phyloP scores from a whole-genome alignment of 2,113 vertebrate genomes.

The Semicossyphus pulcher region DNA sequence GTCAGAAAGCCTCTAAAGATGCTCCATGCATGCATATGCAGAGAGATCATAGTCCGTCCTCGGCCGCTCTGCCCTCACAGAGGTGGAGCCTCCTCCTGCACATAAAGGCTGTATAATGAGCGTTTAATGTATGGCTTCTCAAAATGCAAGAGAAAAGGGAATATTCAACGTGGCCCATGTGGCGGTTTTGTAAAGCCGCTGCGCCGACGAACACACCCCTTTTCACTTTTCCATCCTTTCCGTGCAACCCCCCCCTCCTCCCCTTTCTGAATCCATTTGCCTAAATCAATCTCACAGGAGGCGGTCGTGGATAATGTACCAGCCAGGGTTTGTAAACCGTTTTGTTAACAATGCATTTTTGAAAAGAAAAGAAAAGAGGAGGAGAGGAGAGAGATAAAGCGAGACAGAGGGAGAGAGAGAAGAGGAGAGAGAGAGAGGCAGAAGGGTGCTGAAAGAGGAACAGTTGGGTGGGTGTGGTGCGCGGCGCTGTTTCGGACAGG shows the following conservation, averaged over 20 bases:
- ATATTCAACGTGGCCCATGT: slow-evolving; percentile 84
- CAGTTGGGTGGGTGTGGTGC: slow-evolving; percentile 98
- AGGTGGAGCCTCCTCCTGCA: slow-evolving; percentile 52
- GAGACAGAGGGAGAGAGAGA: slow-evolving; percentile 65
- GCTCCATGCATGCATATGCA: slow-evolving; percentile 81
- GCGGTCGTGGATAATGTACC: slow-evolving; percentile 86
- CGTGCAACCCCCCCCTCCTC: slow-evolving; percentile 44
- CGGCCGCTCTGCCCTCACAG: slow-evolving; percentile 55
- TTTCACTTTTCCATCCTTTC: slow-evolving; percentile 71
- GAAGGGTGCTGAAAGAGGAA: slow-evolving; percentile 90
- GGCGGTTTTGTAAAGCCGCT: slow-evolving; percentile 83
- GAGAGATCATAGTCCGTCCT: slow-evolving; percentile 74
- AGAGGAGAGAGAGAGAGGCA: slow-evolving; percentile 51
- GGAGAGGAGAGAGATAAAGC: slow-evolving; percentile 75
- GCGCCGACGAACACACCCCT: slow-evolving; percentile 72
- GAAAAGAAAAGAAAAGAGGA: slow-evolving; percentile 77
- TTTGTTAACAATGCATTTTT: slow-evolving; percentile 97
- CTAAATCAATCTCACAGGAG: slow-evolving; percentile 85
- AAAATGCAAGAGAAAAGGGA: slow-evolving; percentile 76
- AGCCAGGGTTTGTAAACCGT: slow-evolving; percentile 95
- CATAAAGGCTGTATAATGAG: slow-evolving; percentile 83
- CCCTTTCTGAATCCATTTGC: slow-evolving; percentile 84
- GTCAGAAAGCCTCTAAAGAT: slow-evolving; percentile 70
- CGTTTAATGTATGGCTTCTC: slow-evolving; percentile 84
- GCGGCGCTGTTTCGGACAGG: slow-evolving; percentile 90